Evolutionary conservation across 2,888 invertebrate species (phyloP).

Genomic region (Apamea sordens): DNA sequence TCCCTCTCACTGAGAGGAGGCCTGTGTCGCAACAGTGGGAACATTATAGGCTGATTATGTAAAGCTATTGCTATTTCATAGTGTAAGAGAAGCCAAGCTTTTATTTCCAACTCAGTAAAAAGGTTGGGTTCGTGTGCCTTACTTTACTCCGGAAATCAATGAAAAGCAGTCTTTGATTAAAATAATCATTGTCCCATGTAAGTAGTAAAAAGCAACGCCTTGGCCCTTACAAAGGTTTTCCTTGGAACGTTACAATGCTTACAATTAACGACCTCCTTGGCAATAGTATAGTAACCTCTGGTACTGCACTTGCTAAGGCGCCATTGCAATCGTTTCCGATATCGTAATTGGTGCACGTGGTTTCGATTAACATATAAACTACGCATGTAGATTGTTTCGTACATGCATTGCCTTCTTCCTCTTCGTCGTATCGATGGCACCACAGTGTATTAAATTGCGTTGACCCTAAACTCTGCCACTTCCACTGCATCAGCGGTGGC

Average conservation of each 20-base stretch:
- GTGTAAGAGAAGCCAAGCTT: neutral
- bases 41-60: too few relatives aligned
- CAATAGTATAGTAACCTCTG: conserved; percentile 33
- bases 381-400: neutral
- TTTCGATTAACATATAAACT: neutral
- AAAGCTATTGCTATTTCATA: neutral
- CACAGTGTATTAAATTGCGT: neutral
- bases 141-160: conserved; percentile 45
- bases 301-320: conserved; percentile 14
- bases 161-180: conserved; percentile 44
- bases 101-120: neutral
- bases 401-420: neutral
- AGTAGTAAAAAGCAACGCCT: conserved; percentile 51
- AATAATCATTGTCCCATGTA: conserved; percentile 56
- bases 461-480: neutral
- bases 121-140: neutral
- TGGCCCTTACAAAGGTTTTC: conserved; percentile 49
- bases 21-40: too few relatives aligned
- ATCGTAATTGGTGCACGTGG: conserved; percentile 22
- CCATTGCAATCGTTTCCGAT: conserved; percentile 30
- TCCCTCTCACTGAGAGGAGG: too few relatives aligned
- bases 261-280: conserved; percentile 58
- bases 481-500: neutral
- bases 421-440: neutral
- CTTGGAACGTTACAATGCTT: conserved; percentile 32